These are phyloP conservation scores for Cryptotis parvus DNA, from an alignment of 2,113 vertebrate genomes.

Conservation along the genomic window DNA sequence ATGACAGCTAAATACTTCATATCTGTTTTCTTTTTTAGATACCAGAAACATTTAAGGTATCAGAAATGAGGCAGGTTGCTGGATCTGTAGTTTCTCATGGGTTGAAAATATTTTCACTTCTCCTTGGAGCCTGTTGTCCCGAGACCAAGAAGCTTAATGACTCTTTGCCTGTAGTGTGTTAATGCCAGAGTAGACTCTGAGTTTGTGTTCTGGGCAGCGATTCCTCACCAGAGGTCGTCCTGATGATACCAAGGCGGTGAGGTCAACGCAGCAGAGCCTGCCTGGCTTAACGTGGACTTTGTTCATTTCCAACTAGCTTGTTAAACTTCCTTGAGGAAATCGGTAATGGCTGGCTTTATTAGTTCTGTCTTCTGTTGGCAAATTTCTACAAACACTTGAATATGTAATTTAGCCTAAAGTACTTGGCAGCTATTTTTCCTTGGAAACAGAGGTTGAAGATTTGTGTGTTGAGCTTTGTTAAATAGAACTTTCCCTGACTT, in stretches of 20 bases:
- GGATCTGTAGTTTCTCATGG: slow-evolving; percentile 45
- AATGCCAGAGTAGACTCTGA: slow-evolving; percentile 45
- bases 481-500: slow-evolving; percentile 3
- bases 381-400: slow-evolving; percentile 1
- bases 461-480: slow-evolving; percentile 34
- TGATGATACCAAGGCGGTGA: slow-evolving; percentile 36
- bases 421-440: slow-evolving; percentile 44
- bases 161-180: slow-evolving; percentile 40
- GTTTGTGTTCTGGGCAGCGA: slow-evolving; percentile 47
- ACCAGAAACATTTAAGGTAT: slow-evolving; percentile 66
- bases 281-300: neutral
- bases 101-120: slow-evolving; percentile 60
- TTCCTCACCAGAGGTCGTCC: slow-evolving; percentile 38
- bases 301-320: slow-evolving; percentile 38
- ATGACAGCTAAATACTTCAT: slow-evolving; percentile 56
- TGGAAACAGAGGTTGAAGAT: slow-evolving; percentile 27
- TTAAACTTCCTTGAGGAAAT: slow-evolving; percentile 40
- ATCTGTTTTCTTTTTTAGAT: slow-evolving; percentile 66
- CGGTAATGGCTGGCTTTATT: slow-evolving; percentile 32
- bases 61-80: slow-evolving; percentile 60
- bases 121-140: slow-evolving; percentile 50
- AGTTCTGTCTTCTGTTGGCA: slow-evolving; percentile 28
- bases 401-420: neutral
- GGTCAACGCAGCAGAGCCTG: neutral
- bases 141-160: slow-evolving; percentile 42